Percentiles rank a stretch among this genome's conserved stretches.
phyloP scores from a whole-genome alignment of 2,113 vertebrate genomes.

The Phrynosoma blainvillii region DNA sequence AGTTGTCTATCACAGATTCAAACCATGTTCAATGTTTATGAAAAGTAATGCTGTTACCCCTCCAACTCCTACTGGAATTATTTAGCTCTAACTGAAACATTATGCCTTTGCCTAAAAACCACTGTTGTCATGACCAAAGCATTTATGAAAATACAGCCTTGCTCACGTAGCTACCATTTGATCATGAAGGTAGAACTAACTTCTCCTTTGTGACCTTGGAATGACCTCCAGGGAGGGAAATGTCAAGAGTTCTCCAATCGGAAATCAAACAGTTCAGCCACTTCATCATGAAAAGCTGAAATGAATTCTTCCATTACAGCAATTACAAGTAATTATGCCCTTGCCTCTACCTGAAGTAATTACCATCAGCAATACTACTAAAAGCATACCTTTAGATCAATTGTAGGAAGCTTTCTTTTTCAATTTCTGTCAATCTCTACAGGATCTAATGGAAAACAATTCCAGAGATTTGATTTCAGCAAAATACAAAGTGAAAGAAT shows the following conservation, averaged over 20 bases:
- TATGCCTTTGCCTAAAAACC: accelerated
- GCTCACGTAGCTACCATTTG: background rate
- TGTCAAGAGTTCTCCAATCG: background rate
- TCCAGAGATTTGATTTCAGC: background rate
- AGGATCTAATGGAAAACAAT: background rate
- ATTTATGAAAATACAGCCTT: background rate
- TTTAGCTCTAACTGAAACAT: background rate
- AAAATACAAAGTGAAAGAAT: background rate
- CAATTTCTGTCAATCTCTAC: accelerated
- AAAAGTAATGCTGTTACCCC: background rate
- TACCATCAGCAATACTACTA: accelerated
- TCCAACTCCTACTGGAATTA: background rate
- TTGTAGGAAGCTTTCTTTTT: background rate
- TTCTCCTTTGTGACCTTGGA: background rate
- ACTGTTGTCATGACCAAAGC: background rate
- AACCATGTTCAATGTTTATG: background rate
- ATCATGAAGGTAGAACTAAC: background rate
- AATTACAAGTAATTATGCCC: background rate
- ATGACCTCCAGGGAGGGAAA: background rate
- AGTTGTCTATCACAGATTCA: no score
- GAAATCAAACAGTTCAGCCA: background rate
- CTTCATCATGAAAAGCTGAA: background rate
- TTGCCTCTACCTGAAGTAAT: slow-evolving; percentile 1
- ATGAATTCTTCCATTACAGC: background rate
- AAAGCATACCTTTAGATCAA: background rate